Percentiles rank a stretch among this genome's conserved stretches.
Conservation (phyloP, 2,797 vertebrate species). For the Phalanger gymnotis region DNA sequence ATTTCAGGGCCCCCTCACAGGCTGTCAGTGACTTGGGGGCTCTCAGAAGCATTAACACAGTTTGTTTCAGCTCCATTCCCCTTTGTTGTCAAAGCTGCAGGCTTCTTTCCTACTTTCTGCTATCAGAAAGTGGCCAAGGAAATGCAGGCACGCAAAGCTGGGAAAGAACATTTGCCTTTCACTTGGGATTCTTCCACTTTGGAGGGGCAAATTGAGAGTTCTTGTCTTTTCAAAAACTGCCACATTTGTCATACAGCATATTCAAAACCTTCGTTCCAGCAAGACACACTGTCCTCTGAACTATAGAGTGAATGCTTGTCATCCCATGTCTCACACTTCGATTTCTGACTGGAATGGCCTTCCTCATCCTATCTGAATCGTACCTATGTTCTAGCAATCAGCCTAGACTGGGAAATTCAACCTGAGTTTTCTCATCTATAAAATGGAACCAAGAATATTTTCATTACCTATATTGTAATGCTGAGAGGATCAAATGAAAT, state of each 20-base stretch:
- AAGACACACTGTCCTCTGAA: not conserved
- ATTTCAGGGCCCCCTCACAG: conserved; percentile 72
- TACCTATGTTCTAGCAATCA: not conserved
- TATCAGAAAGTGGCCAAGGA: conserved; percentile 43
- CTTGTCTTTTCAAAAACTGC: not conserved
- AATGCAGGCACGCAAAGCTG: conserved; percentile 53
- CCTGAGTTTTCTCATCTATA: not conserved
- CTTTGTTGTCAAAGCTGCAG: conserved; percentile 80
- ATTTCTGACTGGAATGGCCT: not conserved
- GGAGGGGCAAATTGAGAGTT: not conserved
- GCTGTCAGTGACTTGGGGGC: conserved; percentile 81
- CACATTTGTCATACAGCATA: not conserved
- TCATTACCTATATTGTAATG: not conserved
- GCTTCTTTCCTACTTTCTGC: conserved; percentile 70
- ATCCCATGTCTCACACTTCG: not conserved
- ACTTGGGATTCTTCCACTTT: not conserved
- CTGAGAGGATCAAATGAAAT: not conserved
- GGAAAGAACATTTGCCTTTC: not conserved
- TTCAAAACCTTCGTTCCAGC: not conserved
- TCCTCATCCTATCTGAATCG: not conserved
- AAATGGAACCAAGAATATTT: not conserved
- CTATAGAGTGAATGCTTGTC: not conserved
- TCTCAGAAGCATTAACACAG: conserved; percentile 78
- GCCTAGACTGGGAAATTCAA: not conserved
- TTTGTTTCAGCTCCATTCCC: conserved; percentile 78